Evolutionary conservation across 2,113 vertebrate genomes (phyloP).

Genomic region (Buteo buteo): DNA sequence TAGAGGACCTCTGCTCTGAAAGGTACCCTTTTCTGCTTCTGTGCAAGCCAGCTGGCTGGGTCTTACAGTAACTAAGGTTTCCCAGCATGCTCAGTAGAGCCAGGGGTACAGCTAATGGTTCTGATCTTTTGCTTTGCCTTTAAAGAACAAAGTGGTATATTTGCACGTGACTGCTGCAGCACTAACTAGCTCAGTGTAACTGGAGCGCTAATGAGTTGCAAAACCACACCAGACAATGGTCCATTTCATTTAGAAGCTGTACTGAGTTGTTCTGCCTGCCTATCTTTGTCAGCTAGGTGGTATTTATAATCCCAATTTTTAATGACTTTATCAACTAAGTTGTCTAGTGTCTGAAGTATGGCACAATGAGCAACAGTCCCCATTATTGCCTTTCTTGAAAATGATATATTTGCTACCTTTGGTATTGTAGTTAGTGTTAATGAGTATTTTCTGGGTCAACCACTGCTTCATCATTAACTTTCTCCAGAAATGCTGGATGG

Average conservation of each 20-base stretch:
- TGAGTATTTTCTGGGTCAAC: slow-evolving; percentile 1
- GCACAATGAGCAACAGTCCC: neutral
- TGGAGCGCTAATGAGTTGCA: neutral
- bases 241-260: neutral
- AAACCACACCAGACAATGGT: neutral
- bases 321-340: neutral
- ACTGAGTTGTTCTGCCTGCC: neutral
- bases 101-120: neutral
- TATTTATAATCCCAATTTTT: neutral
- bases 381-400: neutral
- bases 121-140: neutral
- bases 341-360: neutral
- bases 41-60: neutral
- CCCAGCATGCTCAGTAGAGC: neutral
- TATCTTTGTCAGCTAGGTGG: neutral
- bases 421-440: neutral
- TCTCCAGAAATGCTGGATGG: neutral
- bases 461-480: slow-evolving; percentile 13
- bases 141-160: neutral
- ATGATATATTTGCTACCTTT: neutral
- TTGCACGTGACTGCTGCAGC: neutral
- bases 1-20: neutral
- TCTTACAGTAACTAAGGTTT: neutral
- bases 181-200: neutral
- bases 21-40: neutral